Base-by-base conservation (phyloP, 2,797 vertebrate genomes). In the Cyprinodon diabolis region DNA sequence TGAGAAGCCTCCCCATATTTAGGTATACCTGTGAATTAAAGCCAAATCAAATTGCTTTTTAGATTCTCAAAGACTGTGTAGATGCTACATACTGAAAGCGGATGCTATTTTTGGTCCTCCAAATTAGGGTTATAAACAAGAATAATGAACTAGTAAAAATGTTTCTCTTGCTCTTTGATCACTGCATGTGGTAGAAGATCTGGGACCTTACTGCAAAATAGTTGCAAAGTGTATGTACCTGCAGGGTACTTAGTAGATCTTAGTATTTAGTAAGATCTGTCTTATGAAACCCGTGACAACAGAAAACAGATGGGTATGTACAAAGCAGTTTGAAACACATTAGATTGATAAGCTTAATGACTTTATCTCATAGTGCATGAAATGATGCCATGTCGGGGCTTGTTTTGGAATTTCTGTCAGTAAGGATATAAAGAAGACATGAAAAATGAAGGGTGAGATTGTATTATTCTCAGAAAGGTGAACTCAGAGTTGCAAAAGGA, bases 331-430 rank as follows among this genome's bases (percentile, higher is more conserved):
- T 10, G 30, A 10, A 43, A 65, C 4, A 45, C 43, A 4, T 10
- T 19, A 45, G 6, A 52, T 54, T 70, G 35, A 35, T 40, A 40
- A 37, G 35, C 17, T 19, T 62, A 17, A 17, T 1, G 17, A 37
- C 30, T 37, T 60, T 30, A 7, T 37, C 30, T 52, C 17, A 52
- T 71, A 76, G 70, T 71, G 54, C 66, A 45, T 66, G 67, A 47
- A 68, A 77, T 58, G 77, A 84, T 84, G 74, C 83, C 78, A 75
- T 63, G 60, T 76, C 71, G 83, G 75, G 74, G 85, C 85, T 86
- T 83, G 81, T 90, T 82, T 85, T 83, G 82, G 84, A 82, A 81
- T 76, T 81, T 78, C 86, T 84, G 65, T 68, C 75, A 75, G 74
- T 68, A 47, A 69, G 63, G 25, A 62, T 9, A 68, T 47, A 78